A percentile compares a stretch with the other conserved stretches of the same genome.
These are phyloP conservation scores for Agapostemon virescens DNA, from an alignment of 2,888 invertebrate species.

Conservation along the genomic window DNA sequence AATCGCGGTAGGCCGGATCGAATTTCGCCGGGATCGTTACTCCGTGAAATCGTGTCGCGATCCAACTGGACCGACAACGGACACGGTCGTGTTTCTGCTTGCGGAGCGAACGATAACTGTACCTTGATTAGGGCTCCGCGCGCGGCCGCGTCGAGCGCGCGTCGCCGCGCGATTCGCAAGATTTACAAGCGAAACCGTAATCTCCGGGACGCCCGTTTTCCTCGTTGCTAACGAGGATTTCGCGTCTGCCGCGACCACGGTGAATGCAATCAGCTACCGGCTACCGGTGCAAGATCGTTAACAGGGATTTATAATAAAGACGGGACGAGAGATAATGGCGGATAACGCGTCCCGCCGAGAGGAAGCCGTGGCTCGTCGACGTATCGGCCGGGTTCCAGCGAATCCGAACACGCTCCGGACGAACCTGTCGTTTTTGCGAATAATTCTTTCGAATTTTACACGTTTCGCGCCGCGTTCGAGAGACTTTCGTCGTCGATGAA, in stretches of 20 bases:
- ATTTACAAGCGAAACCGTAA: conserved; percentile 26
- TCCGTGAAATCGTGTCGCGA: conserved; percentile 27
- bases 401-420: conserved; percentile 49
- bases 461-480: too few relatives aligned
- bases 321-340: background rate
- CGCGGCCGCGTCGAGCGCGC: too few relatives aligned
- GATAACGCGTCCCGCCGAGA: background rate
- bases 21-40: conserved; percentile 46
- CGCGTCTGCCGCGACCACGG: conserved; percentile 4
- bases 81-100: conserved; percentile 41
- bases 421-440: too few relatives aligned
- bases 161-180: background rate
- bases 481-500: too few relatives aligned
- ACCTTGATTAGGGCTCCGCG: conserved; percentile 18
- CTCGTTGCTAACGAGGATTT: conserved; percentile 14
- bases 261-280: conserved; percentile 2
- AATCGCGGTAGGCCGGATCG: conserved; percentile 40
- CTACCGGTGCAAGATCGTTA: conserved; percentile 5
- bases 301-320: conserved; percentile 5
- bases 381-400: conserved; percentile 45
- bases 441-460: too few relatives aligned
- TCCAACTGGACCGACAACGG: background rate
- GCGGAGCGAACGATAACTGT: conserved; percentile 45
- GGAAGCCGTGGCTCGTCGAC: conserved; percentile 39
- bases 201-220: background rate